A percentile compares a stretch with the other conserved stretches of the same genome.
Evolutionary conservation across 2,113 vertebrate species (phyloP).

Genomic region (Microcebus tavaratra): DNA sequence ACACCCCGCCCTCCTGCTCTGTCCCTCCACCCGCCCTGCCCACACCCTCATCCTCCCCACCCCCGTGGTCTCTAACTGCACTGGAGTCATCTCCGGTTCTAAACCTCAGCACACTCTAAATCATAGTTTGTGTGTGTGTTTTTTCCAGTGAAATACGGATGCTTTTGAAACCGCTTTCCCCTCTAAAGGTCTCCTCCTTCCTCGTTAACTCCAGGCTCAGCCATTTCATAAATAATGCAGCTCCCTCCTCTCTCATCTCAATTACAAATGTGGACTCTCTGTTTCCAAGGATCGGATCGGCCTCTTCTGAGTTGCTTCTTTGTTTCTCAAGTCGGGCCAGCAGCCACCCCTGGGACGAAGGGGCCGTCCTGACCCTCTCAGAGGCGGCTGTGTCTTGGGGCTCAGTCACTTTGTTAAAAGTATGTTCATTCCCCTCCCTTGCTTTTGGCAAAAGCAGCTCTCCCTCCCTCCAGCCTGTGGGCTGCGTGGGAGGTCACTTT

Average conservation of each 20-base stretch:
- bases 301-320: not conserved
- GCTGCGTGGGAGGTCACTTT: not conserved
- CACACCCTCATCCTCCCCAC: not conserved
- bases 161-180: constrained; percentile 81
- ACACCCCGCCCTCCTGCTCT: fast-evolving
- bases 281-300: not conserved
- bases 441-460: not conserved
- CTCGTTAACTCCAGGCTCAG: constrained; percentile 79
- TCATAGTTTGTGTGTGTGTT: constrained; percentile 48
- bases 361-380: not conserved
- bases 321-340: not conserved
- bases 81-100: constrained; percentile 68
- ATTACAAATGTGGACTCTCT: constrained; percentile 74
- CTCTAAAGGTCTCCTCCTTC: constrained; percentile 77
- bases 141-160: constrained; percentile 70
- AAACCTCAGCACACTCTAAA: constrained; percentile 77
- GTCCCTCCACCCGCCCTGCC: not conserved
- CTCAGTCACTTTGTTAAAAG: not conserved
- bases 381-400: not conserved
- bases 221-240: constrained; percentile 86
- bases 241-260: constrained; percentile 76
- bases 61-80: not conserved
- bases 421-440: not conserved
- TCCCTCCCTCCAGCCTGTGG: not conserved
- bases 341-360: not conserved